Conservation (phyloP, 37 sponge, comb jelly and placozoan species). For the Diacarnus erythraeanus region DNA sequence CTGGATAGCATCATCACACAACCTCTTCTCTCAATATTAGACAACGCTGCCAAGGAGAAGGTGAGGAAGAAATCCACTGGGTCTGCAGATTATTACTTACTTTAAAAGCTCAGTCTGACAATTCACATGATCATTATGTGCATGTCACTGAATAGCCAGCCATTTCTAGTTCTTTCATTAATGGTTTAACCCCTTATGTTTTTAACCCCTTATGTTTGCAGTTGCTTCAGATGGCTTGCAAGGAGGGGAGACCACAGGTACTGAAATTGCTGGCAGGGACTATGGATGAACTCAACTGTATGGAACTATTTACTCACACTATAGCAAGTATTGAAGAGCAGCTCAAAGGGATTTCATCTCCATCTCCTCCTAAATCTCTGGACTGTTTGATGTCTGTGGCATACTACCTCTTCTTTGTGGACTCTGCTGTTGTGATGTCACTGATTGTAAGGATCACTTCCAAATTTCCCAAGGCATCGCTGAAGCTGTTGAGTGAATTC, state of each 20-base stretch:
- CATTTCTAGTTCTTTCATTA: too few relatives aligned
- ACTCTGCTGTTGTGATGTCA: constrained; percentile 16
- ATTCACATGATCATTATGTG: too few relatives aligned
- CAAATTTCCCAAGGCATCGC: constrained; percentile 26
- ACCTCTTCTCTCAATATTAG: constrained; percentile 29
- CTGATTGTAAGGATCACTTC: constrained; percentile 12
- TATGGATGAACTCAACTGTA: constrained; percentile 6
- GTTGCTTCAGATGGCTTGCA: constrained; percentile 45
- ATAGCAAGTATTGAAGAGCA: constrained; percentile 32
- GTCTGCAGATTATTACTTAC: too few relatives aligned
- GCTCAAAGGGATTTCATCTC: too few relatives aligned
- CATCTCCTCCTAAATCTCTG: neutral
- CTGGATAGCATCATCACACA: constrained; percentile 20
- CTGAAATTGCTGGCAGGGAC: constrained; percentile 44
- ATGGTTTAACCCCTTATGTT: too few relatives aligned
- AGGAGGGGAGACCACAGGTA: constrained; percentile 28
- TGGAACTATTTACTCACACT: constrained; percentile 12
- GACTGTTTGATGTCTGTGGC: constrained; percentile 15
- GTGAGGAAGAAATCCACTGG: too few relatives aligned
- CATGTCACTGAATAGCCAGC: too few relatives aligned
- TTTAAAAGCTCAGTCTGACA: too few relatives aligned
- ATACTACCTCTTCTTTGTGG: constrained; percentile 27
- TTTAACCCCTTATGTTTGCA: too few relatives aligned
- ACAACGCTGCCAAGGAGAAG: constrained; percentile 23
- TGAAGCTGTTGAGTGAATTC: constrained; percentile 31